A percentile compares a stretch with the other conserved stretches of the same genome.
Evolutionary conservation across 2,113 vertebrate species (phyloP).

Genomic region (Speoplatyrhinus poulsoni): DNA sequence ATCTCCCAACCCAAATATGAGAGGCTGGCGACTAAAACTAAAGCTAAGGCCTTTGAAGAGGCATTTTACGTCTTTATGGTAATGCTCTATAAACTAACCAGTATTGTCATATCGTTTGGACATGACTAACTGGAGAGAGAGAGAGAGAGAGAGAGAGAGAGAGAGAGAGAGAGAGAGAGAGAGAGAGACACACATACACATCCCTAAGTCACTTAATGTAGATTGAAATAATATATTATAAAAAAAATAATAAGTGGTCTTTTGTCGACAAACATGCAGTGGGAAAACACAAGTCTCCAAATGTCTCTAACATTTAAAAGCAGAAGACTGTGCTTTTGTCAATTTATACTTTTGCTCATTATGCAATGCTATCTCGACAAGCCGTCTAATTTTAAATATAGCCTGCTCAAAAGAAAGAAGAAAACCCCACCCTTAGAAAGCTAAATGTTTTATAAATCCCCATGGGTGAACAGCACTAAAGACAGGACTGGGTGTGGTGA

Average conservation of each 20-base stretch:
- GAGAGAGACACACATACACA: too few relatives aligned
- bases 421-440: slow-evolving; percentile 16
- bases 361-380: slow-evolving; percentile 43
- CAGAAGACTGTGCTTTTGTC: slow-evolving; percentile 11
- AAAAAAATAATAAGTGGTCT: too few relatives aligned
- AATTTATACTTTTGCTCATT: slow-evolving; percentile 55
- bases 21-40: slow-evolving; percentile 47
- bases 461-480: slow-evolving; percentile 22
- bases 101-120: slow-evolving; percentile 44
- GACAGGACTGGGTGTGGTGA: slow-evolving; percentile 25
- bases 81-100: slow-evolving; percentile 55
- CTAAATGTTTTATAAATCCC: slow-evolving; percentile 24
- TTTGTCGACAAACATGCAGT: too few relatives aligned
- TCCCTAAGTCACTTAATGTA: too few relatives aligned
- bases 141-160: neutral
- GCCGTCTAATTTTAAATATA: slow-evolving; percentile 19
- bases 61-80: slow-evolving; percentile 51
- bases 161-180: neutral
- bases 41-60: slow-evolving; percentile 61
- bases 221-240: too few relatives aligned
- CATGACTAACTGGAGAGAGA: slow-evolving; percentile 22
- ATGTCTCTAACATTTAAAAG: too few relatives aligned
- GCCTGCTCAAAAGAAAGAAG: slow-evolving; percentile 17
- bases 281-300: too few relatives aligned
- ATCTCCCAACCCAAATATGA: slow-evolving; percentile 73